Evolutionary conservation across 2,888 invertebrate species (phyloP).

Genomic region (Gortyna flavago): DNA sequence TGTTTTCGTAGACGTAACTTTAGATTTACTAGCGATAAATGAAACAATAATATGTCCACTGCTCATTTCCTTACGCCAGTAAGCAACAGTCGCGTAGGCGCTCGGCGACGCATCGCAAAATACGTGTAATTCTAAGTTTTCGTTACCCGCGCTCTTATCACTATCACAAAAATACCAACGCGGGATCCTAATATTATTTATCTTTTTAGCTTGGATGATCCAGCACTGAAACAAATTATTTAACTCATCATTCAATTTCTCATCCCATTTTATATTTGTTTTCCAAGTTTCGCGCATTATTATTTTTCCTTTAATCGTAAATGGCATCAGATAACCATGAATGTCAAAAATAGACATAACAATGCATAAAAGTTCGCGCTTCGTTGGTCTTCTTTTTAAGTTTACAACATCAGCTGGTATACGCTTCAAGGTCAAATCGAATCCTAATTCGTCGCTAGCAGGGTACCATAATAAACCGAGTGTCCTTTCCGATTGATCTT

Average conservation of each 20-base stretch:
- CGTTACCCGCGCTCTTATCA: not conserved
- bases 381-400: too few species aligned
- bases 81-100: not conserved
- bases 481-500: too few species aligned
- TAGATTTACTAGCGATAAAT: not conserved
- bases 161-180: not conserved
- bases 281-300: too few species aligned
- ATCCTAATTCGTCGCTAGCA: too few species aligned
- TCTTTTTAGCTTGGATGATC: not conserved
- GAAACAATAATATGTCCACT: not conserved
- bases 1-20: not conserved
- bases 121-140: not conserved
- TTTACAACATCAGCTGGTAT: too few species aligned
- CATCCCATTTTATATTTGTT: too few species aligned
- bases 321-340: too few species aligned
- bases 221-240: not conserved
- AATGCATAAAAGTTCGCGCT: too few species aligned
- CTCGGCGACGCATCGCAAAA: conserved; percentile 1
- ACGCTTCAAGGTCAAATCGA: too few species aligned
- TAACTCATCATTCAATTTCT: not conserved
- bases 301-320: too few species aligned
- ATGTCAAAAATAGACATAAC: too few species aligned
- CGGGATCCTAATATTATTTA: not conserved
- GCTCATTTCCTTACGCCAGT: not conserved
- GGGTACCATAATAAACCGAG: too few species aligned